phyloP scores from a whole-genome alignment of 2,113 vertebrate genomes.

The Siniperca chuatsi region DNA sequence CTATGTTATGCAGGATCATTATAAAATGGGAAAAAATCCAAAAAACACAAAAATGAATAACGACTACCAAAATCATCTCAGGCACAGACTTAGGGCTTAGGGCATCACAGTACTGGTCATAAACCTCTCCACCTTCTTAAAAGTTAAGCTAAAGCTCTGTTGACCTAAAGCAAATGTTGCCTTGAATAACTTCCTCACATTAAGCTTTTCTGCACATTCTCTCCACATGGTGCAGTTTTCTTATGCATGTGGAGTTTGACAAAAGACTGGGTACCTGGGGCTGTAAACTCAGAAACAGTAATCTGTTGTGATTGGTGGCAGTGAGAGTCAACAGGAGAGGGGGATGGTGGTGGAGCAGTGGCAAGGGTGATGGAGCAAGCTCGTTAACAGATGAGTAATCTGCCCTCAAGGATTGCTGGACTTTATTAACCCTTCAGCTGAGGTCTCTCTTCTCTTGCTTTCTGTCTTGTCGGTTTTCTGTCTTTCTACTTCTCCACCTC shows the following conservation, averaged over 20 bases:
- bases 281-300: conserved; percentile 42
- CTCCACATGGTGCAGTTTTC: neutral
- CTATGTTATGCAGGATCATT: neutral
- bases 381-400: conserved; percentile 57
- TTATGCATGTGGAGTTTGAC: conserved; percentile 39
- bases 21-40: neutral
- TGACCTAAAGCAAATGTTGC: conserved; percentile 7
- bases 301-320: conserved; percentile 54
- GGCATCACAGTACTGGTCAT: neutral
- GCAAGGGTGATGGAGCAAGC: conserved; percentile 32
- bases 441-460: conserved; percentile 12
- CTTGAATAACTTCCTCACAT: conserved; percentile 15
- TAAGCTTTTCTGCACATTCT: neutral
- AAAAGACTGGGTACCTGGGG: conserved; percentile 50
- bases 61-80: neutral
- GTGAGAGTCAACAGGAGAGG: conserved; percentile 49
- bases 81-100: neutral
- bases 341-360: neutral
- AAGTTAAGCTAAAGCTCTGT: conserved; percentile 24
- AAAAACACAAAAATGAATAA: too few species aligned
- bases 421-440: conserved; percentile 55
- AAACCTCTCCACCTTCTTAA: neutral
- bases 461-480: conserved; percentile 8
- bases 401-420: conserved; percentile 42
- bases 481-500: neutral